Conservation (phyloP, 2,113 vertebrate genomes). For the Xyrauchen texanus region DNA sequence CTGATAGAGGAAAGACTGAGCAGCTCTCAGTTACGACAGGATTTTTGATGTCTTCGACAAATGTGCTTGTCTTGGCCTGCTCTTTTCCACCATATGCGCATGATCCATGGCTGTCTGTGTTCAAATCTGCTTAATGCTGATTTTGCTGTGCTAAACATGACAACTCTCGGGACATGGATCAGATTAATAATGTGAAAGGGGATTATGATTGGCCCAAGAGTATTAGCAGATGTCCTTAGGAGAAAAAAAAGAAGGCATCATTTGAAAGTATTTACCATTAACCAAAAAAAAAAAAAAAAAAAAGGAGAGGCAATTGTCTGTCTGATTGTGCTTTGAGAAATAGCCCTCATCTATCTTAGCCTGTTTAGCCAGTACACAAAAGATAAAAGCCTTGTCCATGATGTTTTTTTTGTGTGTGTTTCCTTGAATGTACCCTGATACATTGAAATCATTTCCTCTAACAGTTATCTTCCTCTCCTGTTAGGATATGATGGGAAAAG, state of each 20-base stretch:
- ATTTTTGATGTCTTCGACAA: constrained; percentile 67
- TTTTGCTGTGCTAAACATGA: constrained; percentile 67
- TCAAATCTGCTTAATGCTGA: constrained; percentile 70
- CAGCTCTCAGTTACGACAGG: constrained; percentile 41
- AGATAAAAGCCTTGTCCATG: constrained; percentile 45
- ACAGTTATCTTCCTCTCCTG: constrained; percentile 24
- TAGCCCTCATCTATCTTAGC: constrained; percentile 44
- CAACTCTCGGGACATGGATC: constrained; percentile 68
- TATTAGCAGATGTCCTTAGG: constrained; percentile 68
- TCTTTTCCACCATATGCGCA: constrained; percentile 68
- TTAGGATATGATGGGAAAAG: constrained; percentile 7
- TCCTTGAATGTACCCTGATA: constrained; percentile 52
- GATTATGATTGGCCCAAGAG: constrained; percentile 70
- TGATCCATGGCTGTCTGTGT: constrained; percentile 58
- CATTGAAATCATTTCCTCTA: constrained; percentile 22
- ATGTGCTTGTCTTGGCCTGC: constrained; percentile 66
- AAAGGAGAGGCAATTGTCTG: constrained; percentile 64
- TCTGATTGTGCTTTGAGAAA: constrained; percentile 46
- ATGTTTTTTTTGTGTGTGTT: constrained; percentile 44
- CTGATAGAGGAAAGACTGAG: constrained; percentile 61
- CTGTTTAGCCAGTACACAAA: constrained; percentile 52
- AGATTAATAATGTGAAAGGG: constrained; percentile 74
- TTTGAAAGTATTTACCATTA: constrained; percentile 57
- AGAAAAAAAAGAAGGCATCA: constrained; percentile 45
- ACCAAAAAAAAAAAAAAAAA: constrained; percentile 53